Evolutionary conservation across 2,113 vertebrate species (phyloP).

Genomic region (Neolamprologus brichardi): DNA sequence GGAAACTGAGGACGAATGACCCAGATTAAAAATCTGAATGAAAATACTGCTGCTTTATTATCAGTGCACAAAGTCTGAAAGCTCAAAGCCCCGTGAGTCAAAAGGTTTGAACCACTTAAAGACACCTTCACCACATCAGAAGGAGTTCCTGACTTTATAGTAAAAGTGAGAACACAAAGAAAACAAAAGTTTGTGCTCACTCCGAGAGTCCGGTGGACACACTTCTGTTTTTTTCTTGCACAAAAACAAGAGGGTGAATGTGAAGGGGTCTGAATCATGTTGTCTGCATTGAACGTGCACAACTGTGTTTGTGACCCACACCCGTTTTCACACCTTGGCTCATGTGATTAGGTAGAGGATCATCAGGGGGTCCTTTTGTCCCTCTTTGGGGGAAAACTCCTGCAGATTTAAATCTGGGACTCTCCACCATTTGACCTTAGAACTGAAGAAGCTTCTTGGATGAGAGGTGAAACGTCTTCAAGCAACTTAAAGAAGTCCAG

Average conservation of each 20-base stretch:
- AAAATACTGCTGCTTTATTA: background rate
- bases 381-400: accelerated
- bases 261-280: background rate
- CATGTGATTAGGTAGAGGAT: background rate
- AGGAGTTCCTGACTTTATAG: background rate
- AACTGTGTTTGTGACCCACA: background rate
- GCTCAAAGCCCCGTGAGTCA: background rate
- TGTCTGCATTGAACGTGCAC: background rate
- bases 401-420: accelerated
- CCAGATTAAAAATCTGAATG: background rate
- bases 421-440: background rate
- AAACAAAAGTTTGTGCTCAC: accelerated
- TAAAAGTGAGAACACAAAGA: background rate
- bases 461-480: background rate
- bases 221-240: accelerated
- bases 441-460: background rate
- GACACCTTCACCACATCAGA: background rate
- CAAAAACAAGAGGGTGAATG: accelerated
- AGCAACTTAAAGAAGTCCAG: accelerated
- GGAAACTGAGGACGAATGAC: background rate
- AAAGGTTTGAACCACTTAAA: background rate
- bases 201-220: background rate
- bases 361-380: background rate
- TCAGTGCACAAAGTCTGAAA: background rate
- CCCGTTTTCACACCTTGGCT: accelerated